phyloP scores from a whole-genome alignment of 2,113 vertebrate species.

The Arenaria interpres region DNA sequence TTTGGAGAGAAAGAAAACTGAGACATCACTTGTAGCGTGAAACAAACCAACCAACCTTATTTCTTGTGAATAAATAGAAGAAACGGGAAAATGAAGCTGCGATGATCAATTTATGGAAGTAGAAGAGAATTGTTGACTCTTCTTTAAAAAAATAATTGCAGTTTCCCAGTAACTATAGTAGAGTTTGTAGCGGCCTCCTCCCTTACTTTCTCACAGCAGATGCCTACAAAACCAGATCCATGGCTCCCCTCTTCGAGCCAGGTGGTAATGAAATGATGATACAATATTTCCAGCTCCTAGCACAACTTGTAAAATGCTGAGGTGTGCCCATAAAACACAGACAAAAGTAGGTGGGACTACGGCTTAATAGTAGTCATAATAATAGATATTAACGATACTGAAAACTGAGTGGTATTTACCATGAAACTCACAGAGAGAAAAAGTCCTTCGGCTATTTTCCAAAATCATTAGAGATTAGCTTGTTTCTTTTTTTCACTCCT shows the following conservation, averaged over 20 bases:
- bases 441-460: not conserved
- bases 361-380: not conserved
- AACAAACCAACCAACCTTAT: not conserved
- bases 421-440: conserved; percentile 7
- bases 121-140: not conserved
- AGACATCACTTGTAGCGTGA: not conserved
- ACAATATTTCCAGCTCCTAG: conserved; percentile 32
- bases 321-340: not conserved
- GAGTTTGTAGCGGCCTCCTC: not conserved
- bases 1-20: not conserved
- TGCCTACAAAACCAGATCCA: not conserved
- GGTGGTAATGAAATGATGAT: conserved; percentile 47
- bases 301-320: conserved; percentile 36
- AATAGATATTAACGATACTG: not conserved
- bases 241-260: conserved; percentile 11
- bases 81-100: not conserved
- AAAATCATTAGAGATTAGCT: not conserved
- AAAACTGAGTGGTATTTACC: not conserved
- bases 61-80: not conserved
- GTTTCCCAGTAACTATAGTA: not conserved
- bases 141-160: not conserved
- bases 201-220: not conserved
- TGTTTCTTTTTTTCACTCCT: not conserved
- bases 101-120: not conserved
- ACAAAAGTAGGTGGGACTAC: not conserved